Conservation (phyloP, 2,113 vertebrate genomes). For the Calyptommatus sinebrachiatus region DNA sequence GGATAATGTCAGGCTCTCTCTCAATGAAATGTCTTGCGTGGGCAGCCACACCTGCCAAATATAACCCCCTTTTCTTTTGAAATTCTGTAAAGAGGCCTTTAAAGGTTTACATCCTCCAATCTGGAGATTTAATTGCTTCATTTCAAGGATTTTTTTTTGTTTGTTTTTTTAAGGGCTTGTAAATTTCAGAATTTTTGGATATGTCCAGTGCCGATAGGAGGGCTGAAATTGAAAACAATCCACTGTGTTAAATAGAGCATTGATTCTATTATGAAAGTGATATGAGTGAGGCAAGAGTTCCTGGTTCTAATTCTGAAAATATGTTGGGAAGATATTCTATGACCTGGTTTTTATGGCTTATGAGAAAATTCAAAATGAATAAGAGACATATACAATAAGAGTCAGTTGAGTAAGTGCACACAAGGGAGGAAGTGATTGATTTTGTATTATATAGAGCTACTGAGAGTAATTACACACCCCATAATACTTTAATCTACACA, state of each 20-base stretch:
- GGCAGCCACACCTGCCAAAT: conserved; percentile 81
- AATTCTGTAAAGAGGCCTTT: conserved; percentile 74
- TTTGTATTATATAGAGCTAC: conserved; percentile 60
- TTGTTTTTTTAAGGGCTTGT: conserved; percentile 71
- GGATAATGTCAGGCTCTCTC: conserved; percentile 73
- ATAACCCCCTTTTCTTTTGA: conserved; percentile 79
- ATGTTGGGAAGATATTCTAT: conserved; percentile 46
- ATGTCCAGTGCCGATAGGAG: conserved; percentile 54
- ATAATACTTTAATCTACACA: conserved; percentile 54
- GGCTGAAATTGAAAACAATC: conserved; percentile 51
- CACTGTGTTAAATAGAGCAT: conserved; percentile 27
- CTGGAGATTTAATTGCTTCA: conserved; percentile 78
- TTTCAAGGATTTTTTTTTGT: conserved; percentile 55
- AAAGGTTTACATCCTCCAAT: conserved; percentile 77
- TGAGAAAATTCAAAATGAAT: conserved; percentile 60
- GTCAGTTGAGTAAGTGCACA: conserved; percentile 55
- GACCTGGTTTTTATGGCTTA: conserved; percentile 66
- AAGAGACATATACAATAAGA: conserved; percentile 32
- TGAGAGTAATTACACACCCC: conserved; percentile 48
- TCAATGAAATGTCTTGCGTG: conserved; percentile 70
- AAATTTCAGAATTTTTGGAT: conserved; percentile 70
- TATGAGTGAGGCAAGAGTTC: conserved; percentile 43
- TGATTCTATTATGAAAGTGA: conserved; percentile 18
- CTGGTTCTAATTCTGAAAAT: conserved; percentile 49
- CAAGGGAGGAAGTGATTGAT: conserved; percentile 65